phyloP scores from a whole-genome alignment of 2,888 invertebrate species.

The Pocota personata region DNA sequence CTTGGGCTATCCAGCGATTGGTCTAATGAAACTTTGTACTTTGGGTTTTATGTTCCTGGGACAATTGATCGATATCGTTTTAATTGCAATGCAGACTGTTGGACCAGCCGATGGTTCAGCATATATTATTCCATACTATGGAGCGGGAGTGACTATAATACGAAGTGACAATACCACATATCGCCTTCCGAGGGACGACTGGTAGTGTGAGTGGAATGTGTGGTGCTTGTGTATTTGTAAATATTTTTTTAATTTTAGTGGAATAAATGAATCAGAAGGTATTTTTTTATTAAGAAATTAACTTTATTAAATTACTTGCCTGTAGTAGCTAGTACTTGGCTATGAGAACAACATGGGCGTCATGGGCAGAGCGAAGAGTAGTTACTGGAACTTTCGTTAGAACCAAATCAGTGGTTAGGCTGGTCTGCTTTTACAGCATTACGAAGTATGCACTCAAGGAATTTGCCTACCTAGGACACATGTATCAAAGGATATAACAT shows the following conservation, averaged over 20 bases:
- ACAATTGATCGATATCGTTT: constrained; percentile 96
- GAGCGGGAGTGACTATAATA: constrained; percentile 92
- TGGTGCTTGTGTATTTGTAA: constrained; percentile 2
- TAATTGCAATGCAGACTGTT: constrained; percentile 89
- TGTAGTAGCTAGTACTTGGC: too few relatives aligned
- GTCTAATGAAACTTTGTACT: constrained; percentile 96
- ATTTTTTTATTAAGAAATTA: neutral
- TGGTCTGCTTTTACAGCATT: too few relatives aligned
- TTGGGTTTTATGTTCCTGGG: constrained; percentile 98
- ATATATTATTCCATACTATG: constrained; percentile 96
- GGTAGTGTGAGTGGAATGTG: constrained; percentile 81
- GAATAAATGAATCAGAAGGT: constrained; percentile 10
- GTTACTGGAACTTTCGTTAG: too few relatives aligned
- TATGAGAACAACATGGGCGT: too few relatives aligned
- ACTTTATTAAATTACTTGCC: neutral
- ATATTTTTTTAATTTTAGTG: constrained; percentile 3
- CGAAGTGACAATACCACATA: constrained; percentile 93
- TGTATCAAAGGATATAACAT: too few relatives aligned
- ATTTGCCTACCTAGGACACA: too few relatives aligned
- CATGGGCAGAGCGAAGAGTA: too few relatives aligned
- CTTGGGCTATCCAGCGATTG: constrained; percentile 98
- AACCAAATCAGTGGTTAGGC: too few relatives aligned
- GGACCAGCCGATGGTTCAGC: constrained; percentile 97
- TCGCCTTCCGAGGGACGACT: constrained; percentile 90
- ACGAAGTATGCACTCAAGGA: too few relatives aligned